phyloP scores from a whole-genome alignment of 2,113 vertebrate genomes.

The Peucedramus taeniatus region DNA sequence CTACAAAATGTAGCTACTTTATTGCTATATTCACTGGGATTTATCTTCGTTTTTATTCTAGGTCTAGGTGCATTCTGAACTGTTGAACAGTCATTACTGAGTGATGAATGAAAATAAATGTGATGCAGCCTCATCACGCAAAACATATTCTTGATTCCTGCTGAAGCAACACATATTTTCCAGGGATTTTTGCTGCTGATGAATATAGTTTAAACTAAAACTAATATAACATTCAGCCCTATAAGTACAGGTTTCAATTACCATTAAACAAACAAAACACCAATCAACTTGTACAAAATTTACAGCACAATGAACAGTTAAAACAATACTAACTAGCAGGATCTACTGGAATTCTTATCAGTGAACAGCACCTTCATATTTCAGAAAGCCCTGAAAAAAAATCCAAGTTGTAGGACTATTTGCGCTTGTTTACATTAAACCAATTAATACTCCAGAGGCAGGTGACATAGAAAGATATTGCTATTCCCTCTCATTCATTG shows the following conservation, averaged over 20 bases:
- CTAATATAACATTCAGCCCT: neutral
- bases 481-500: neutral
- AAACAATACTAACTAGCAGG: conserved; percentile 5
- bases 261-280: neutral
- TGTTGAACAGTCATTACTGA: neutral
- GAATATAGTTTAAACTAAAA: neutral
- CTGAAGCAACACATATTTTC: neutral
- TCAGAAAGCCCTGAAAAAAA: neutral
- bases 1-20: neutral
- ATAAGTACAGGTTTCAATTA: neutral
- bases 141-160: neutral
- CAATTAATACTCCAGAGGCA: neutral
- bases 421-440: neutral
- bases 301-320: neutral
- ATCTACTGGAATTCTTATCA: conserved; percentile 8
- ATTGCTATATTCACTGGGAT: neutral
- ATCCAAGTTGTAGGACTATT: neutral
- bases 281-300: neutral
- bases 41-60: neutral
- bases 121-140: neutral
- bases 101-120: neutral
- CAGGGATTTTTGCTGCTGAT: neutral
- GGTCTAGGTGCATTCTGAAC: neutral
- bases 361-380: neutral
- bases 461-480: neutral